Base-by-base conservation (phyloP, 2,888 invertebrate species). In the Malacosoma neustria region DNA sequence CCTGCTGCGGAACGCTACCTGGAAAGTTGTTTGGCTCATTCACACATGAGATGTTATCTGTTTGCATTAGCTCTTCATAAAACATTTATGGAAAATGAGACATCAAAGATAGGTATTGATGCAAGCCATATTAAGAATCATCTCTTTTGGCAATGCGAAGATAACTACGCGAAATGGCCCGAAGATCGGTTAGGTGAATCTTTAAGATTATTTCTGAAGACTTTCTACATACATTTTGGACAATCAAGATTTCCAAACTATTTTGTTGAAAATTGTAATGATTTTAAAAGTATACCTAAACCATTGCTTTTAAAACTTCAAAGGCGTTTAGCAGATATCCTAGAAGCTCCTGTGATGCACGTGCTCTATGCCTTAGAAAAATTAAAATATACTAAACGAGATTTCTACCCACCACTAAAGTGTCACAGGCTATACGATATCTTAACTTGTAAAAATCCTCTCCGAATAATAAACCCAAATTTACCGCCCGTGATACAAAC, bases 61-160 rank as follows among this genome's bases (percentile, higher is more conserved):
- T 89, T 93, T 48, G 74, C 91, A 1, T 72, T 93, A 43, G 77
- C 89, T 29, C 66, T 95, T n/a, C 89, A 92, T 46, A 92, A 92
- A 61, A 89, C 90, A 0, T 94, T 91, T 57, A 80, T 94, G 42
- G 91, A 92, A 57, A 90, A 90, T 13, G 75, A 88, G 14, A 88
- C 89, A 9, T 84, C 88, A 2, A 88, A 89, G 54, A 80, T 89
- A 35, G 91, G 93, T 3, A 74, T 94, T 13, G 88, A 91, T 11
- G 85, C 90, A 1, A 89, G 91, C 42, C 94, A 95, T 55, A 87
- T 95, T 29, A 88, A 92, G 37, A 90, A 90, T 45, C 89, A 92
- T 54, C 68, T 95, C 15, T 93, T 93, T 64, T 92, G 92, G 92
- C 89, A 93, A 72, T 91, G 93, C 50, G 93, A 95, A 70, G 86